phyloP scores from a whole-genome alignment of 2,797 vertebrate genomes.

The Anisognathus igniventris region DNA sequence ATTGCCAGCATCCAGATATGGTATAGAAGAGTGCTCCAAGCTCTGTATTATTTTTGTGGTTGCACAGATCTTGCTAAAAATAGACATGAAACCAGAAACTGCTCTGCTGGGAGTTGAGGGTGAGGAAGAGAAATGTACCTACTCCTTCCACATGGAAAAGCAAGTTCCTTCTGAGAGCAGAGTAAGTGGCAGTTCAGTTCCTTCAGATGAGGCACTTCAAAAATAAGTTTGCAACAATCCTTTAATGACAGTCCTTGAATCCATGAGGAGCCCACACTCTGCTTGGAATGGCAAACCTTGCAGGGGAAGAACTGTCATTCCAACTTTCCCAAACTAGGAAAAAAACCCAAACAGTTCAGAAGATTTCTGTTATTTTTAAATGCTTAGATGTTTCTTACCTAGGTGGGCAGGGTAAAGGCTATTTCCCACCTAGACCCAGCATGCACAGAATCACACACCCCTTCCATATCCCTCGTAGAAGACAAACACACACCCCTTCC shows the following conservation, averaged over 20 bases:
- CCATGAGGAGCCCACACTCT: background rate
- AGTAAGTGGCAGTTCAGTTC: background rate
- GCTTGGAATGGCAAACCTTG: background rate
- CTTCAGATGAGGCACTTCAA: background rate
- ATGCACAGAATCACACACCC: fast-evolving
- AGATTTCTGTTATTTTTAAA: background rate
- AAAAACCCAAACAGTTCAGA: background rate
- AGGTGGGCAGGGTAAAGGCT: background rate
- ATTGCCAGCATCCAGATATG: background rate
- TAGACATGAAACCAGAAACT: background rate
- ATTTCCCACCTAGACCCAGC: background rate
- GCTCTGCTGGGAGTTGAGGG: background rate
- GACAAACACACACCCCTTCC: background rate
- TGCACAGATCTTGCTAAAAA: background rate
- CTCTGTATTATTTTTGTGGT: background rate
- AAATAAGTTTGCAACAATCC: background rate
- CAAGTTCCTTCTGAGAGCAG: background rate
- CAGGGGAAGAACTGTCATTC: background rate
- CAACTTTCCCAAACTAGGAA: background rate
- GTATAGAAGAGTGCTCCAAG: background rate
- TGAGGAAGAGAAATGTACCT: background rate
- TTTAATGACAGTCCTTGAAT: background rate
- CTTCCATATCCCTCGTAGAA: background rate
- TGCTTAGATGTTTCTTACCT: background rate
- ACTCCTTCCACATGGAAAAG: background rate